A percentile compares a stretch with the other conserved stretches of the same genome.
Conservation (phyloP, 2,888 invertebrate genomes). For the Napeogenes inachia region DNA sequence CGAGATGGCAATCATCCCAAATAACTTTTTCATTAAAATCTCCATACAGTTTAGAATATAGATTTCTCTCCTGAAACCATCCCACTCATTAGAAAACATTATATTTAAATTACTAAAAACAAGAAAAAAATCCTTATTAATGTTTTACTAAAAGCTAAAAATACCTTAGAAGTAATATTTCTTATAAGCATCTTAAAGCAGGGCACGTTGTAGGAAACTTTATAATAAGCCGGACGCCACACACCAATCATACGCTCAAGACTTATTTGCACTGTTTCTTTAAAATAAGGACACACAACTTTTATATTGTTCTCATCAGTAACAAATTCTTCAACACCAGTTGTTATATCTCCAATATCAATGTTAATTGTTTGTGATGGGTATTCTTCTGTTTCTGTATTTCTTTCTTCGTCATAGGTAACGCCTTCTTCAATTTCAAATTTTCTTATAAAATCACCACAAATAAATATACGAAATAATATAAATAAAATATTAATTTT, state of each 20-base stretch:
- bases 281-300: constrained; percentile 10
- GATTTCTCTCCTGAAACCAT: constrained; percentile 37
- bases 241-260: constrained; percentile 39
- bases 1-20: constrained; percentile 44
- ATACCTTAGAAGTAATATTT: constrained; percentile 35
- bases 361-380: too few species aligned
- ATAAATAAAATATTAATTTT: too few species aligned
- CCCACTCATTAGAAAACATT: background rate
- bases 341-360: too few species aligned
- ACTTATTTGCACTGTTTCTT: constrained; percentile 13
- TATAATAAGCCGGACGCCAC: constrained; percentile 46
- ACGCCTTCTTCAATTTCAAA: too few species aligned
- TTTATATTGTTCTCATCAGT: constrained; percentile 3
- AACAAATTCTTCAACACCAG: too few species aligned
- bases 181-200: constrained; percentile 47
- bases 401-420: too few species aligned
- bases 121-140: too few species aligned
- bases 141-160: too few species aligned
- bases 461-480: too few species aligned
- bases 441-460: too few species aligned
- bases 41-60: constrained; percentile 35
- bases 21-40: constrained; percentile 37
- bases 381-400: too few species aligned
- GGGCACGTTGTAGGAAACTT: constrained; percentile 34
- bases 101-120: background rate